Evolutionary conservation across 2,888 invertebrate species (phyloP).

Genomic region (Diachrysia chrysitis): DNA sequence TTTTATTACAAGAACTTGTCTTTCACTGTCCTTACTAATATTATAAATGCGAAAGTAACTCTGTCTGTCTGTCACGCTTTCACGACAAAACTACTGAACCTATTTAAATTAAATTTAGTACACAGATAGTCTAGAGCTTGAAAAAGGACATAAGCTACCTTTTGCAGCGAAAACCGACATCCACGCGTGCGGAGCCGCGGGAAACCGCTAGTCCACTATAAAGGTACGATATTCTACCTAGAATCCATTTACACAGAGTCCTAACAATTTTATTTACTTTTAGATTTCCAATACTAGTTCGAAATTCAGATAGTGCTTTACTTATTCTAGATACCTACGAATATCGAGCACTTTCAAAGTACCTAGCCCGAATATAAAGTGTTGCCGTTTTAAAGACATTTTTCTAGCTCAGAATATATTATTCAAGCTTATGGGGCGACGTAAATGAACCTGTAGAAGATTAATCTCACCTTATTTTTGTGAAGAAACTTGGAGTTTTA

Average conservation of each 20-base stretch:
- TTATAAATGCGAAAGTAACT: too few relatives aligned
- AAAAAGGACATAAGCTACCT: too few relatives aligned
- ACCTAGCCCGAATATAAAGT: conserved; percentile 50
- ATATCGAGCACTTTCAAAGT: conserved; percentile 42
- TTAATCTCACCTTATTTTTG: conserved; percentile 39
- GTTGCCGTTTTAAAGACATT: conserved; percentile 49
- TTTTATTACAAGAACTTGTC: too few relatives aligned
- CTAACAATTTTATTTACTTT: conserved; percentile 31
- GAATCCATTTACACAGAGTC: background rate
- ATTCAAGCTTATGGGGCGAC: conserved; percentile 40
- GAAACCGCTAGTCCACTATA: too few relatives aligned
- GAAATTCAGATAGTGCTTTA: conserved; percentile 25
- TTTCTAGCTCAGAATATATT: conserved; percentile 57
- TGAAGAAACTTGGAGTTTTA: background rate
- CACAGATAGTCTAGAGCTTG: too few relatives aligned
- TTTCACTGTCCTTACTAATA: too few relatives aligned
- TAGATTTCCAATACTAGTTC: conserved; percentile 22
- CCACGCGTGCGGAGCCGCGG: too few relatives aligned
- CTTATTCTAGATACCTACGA: conserved; percentile 47
- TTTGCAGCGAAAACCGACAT: too few relatives aligned
- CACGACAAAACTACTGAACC: too few relatives aligned
- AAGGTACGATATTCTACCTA: too few relatives aligned
- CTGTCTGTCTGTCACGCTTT: too few relatives aligned
- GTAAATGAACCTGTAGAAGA: conserved; percentile 48
- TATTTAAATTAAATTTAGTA: too few relatives aligned